These are phyloP conservation scores for Pteronotus mesoamericanus DNA, from an alignment of 2,797 vertebrate species.

Conservation along the genomic window DNA sequence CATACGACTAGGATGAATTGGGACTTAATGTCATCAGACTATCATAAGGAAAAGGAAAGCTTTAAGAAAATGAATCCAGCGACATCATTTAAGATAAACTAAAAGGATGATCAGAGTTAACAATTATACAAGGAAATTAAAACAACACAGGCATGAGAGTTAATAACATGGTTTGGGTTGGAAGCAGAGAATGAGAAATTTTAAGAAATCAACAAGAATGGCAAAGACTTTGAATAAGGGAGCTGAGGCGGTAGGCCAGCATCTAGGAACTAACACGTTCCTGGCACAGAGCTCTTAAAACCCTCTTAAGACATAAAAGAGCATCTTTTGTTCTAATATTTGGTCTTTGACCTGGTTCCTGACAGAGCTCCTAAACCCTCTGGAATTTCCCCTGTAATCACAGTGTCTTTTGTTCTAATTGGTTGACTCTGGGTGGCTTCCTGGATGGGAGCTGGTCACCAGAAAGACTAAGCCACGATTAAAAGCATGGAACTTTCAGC, in stretches of 20 bases:
- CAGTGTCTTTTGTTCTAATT: not conserved
- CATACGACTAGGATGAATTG: not conserved
- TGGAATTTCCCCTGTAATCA: not conserved
- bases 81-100: not conserved
- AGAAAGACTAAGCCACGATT: not conserved
- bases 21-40: not conserved
- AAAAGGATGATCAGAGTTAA: not conserved
- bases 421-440: not conserved
- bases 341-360: not conserved
- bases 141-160: not conserved
- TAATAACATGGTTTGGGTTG: not conserved
- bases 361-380: not conserved
- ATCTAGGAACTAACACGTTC: not conserved
- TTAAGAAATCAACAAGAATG: not conserved
- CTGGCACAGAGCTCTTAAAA: not conserved
- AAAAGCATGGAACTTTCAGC: not conserved
- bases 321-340: not conserved
- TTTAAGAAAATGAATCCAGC: not conserved
- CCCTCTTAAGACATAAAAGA: not conserved
- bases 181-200: not conserved
- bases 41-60: not conserved
- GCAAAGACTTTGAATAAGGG: not conserved
- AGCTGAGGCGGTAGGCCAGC: not conserved
- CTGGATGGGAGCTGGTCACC: not conserved
- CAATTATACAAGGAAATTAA: not conserved